Evolutionary conservation across 2,113 vertebrate species (phyloP).

Genomic region (Pithys albifrons): DNA sequence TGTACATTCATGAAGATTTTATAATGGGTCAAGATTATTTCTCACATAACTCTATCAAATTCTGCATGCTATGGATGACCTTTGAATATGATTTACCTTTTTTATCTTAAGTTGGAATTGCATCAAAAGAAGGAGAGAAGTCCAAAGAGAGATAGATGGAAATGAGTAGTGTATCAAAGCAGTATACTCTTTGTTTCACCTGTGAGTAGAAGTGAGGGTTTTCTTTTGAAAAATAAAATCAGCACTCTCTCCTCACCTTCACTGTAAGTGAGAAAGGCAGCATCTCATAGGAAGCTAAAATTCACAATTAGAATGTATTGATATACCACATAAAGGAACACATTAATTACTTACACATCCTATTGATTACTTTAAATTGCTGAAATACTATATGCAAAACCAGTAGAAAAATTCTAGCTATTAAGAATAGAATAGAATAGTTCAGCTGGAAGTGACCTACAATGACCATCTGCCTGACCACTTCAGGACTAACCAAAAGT

Average conservation of each 20-base stretch:
- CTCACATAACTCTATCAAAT: neutral
- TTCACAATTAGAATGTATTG: neutral
- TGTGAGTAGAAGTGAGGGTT: rapidly evolving
- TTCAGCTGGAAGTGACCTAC: neutral
- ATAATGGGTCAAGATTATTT: neutral
- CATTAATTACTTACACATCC: neutral
- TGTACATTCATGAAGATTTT: conserved; percentile 8
- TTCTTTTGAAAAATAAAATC: neutral
- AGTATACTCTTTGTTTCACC: neutral
- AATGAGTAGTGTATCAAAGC: neutral
- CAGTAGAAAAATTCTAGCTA: neutral
- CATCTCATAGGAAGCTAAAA: neutral
- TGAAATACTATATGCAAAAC: neutral
- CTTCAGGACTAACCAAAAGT: neutral
- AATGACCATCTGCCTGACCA: neutral
- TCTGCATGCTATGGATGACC: neutral
- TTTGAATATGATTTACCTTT: neutral
- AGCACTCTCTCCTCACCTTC: neutral
- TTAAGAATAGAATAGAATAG: neutral
- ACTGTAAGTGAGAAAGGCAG: neutral
- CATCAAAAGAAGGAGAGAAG: neutral
- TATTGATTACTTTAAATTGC: neutral
- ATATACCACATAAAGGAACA: neutral
- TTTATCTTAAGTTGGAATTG: neutral
- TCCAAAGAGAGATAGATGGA: neutral